These are phyloP conservation scores for Coluber constrictor DNA, from an alignment of 2,797 vertebrate species.

Conservation along the genomic window DNA sequence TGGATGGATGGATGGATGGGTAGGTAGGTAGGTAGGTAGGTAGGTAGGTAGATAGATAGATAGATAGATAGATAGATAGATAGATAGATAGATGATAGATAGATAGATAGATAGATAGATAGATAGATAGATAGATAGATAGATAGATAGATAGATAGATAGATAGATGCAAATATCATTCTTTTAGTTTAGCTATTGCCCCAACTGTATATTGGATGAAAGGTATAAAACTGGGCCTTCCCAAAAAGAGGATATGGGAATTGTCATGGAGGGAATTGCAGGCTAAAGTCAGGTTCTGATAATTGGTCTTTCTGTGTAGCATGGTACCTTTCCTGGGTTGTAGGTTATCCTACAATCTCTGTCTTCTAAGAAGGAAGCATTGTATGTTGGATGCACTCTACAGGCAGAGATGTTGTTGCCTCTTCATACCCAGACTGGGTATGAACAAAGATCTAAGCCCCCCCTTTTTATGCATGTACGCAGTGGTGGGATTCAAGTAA, in stretches of 20 bases:
- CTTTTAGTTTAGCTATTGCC: background rate
- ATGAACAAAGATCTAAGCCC: background rate
- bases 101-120: too few relatives aligned
- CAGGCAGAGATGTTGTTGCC: constrained; percentile 59
- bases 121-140: too few relatives aligned
- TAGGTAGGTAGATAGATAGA: too few relatives aligned
- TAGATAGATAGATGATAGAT: too few relatives aligned
- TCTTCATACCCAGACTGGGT: background rate
- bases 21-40: too few relatives aligned
- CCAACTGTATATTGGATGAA: background rate
- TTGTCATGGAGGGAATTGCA: too few relatives aligned
- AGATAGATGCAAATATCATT: background rate
- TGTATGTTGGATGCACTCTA: constrained; percentile 70
- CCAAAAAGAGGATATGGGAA: background rate
- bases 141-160: too few relatives aligned
- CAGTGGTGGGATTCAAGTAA: background rate
- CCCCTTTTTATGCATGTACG: too few relatives aligned
- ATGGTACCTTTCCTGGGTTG: constrained; percentile 61
- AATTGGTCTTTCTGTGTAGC: constrained; percentile 28
- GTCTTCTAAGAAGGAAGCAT: constrained; percentile 56
- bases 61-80: too few relatives aligned
- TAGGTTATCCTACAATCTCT: constrained; percentile 63
- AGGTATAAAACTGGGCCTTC: background rate
- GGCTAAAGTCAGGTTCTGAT: background rate
- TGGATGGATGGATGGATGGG: too few relatives aligned